Evolutionary conservation across 2,797 vertebrate genomes (phyloP), one percentile per base, ranked within the genome.

Genomic region (Triplophysa bombifrons): DNA sequence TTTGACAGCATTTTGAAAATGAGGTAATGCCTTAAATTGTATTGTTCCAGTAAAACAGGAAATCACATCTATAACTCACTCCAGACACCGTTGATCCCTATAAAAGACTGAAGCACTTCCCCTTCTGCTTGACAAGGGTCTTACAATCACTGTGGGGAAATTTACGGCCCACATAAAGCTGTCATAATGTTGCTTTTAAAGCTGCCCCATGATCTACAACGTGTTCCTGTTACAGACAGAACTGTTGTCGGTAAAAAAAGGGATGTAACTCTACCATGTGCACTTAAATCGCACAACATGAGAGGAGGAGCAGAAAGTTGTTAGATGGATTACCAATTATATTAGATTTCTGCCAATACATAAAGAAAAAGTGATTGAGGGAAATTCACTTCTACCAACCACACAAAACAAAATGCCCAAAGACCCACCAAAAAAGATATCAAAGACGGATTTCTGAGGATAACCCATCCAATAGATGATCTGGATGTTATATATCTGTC

Each of bases 171-270:
- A 27, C 56, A 38, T n/a, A 34, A 75, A 72, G 68, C 69, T n/a
- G n/a, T 53, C 13, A 13, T 51, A 74, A 66, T 2, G 38, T 48
- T 48, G n/a, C 71, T 56, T n/a, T 78, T 79, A 34, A 68, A 61
- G 10, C 7, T 66, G 0, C 14, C 6, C 63, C 20, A 53, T 76
- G 64, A 66, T 66, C 74, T 76, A 76, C 30, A 44, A 67, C 16
- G 34, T 48, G 51, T 69, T 76, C 41, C 51, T 76, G 22, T 76
- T 25, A 76, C 53, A 68, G 64, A 58, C 51, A 58, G 38, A 53
- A 41, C 16, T 58, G 63, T n/a, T n/a, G 34, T 46, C 51, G 27
- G 63, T 20, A 64, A 58, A 58, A 58, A 58, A 25, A 48, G 22
- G 20, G 30, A 19, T 14, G 46, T 48, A 51, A n/a, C 60, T 46